Conservation (phyloP, 1,140 invertebrate genomes). For the Nasonia vitripennis region DNA sequence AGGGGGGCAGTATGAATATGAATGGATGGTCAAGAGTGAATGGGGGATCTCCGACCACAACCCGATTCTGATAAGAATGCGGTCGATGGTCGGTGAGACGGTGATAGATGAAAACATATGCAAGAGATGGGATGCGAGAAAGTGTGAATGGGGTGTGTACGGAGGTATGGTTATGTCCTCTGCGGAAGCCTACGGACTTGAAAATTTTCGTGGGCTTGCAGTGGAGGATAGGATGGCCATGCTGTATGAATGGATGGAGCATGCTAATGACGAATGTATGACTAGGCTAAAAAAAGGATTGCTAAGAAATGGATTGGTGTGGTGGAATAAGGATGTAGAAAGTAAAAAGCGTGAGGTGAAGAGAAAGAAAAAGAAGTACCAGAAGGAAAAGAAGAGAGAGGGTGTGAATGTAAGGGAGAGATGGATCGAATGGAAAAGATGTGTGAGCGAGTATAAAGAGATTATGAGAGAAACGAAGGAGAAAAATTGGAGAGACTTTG, state of each 20-base stretch:
- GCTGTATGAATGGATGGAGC: constrained; percentile 27
- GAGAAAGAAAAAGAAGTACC: not conserved
- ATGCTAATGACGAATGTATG: constrained; percentile 24
- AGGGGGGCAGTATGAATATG: not conserved
- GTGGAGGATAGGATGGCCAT: not conserved
- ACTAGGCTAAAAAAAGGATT: not conserved
- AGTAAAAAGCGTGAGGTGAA: not conserved
- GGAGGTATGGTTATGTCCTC: not conserved
- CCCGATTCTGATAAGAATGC: constrained; percentile 9
- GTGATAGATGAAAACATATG: not conserved
- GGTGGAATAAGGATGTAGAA: not conserved
- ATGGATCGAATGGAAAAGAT: not conserved
- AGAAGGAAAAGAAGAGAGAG: not conserved
- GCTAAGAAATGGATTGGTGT: not conserved
- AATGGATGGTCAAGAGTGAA: not conserved
- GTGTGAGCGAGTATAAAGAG: not conserved
- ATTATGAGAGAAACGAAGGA: constrained; percentile 5
- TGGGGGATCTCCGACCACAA: not conserved
- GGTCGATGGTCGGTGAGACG: not conserved
- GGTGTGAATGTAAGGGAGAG: not conserved
- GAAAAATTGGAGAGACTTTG: constrained; percentile 22
- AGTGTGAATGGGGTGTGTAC: not conserved
- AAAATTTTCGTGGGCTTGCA: not conserved
- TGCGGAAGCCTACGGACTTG: not conserved
- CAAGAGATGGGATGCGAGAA: not conserved